A percentile compares a stretch with the other conserved stretches of the same genome.
These are phyloP conservation scores for Ectropis grisescens DNA, from an alignment of 1,140 invertebrate genomes.

Conservation along the genomic window DNA sequence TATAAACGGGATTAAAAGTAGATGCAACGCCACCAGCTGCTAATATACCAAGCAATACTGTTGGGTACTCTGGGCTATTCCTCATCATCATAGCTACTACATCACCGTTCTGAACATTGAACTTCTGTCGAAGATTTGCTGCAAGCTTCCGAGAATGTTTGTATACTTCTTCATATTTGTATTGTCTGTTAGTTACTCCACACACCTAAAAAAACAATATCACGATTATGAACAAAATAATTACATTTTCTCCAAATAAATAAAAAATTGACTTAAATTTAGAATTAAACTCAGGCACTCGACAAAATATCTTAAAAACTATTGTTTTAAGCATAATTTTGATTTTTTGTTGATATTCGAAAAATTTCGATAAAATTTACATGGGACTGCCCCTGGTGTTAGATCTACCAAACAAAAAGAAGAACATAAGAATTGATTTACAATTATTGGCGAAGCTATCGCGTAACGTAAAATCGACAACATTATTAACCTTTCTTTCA, in stretches of 20 bases:
- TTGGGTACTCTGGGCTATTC: slow-evolving; percentile 84
- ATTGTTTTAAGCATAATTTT: too few relatives aligned
- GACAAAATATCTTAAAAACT: too few relatives aligned
- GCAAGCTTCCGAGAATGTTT: slow-evolving; percentile 76
- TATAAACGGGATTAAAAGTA: slow-evolving; percentile 86
- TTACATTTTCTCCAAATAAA: neutral
- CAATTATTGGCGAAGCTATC: too few relatives aligned
- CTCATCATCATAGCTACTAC: slow-evolving; percentile 79
- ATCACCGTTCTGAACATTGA: slow-evolving; percentile 79
- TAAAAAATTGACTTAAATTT: neutral
- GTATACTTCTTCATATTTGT: slow-evolving; percentile 78
- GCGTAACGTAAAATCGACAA: too few relatives aligned
- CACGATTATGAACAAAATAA: too few relatives aligned
- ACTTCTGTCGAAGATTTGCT: slow-evolving; percentile 74
- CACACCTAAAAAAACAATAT: slow-evolving; percentile 73
- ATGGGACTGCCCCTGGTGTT: too few relatives aligned
- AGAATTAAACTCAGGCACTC: neutral
- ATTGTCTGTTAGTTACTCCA: slow-evolving; percentile 77
- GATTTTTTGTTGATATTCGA: too few relatives aligned
- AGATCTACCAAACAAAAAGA: too few relatives aligned
- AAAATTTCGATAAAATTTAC: too few relatives aligned
- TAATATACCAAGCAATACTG: slow-evolving; percentile 76
- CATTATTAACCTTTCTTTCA: too few relatives aligned
- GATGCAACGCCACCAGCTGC: slow-evolving; percentile 80
- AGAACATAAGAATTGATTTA: too few relatives aligned